These are phyloP conservation scores for Meloidogyne chitwoodi DNA, from an alignment of 1,140 invertebrate species.

Conservation along the genomic window DNA sequence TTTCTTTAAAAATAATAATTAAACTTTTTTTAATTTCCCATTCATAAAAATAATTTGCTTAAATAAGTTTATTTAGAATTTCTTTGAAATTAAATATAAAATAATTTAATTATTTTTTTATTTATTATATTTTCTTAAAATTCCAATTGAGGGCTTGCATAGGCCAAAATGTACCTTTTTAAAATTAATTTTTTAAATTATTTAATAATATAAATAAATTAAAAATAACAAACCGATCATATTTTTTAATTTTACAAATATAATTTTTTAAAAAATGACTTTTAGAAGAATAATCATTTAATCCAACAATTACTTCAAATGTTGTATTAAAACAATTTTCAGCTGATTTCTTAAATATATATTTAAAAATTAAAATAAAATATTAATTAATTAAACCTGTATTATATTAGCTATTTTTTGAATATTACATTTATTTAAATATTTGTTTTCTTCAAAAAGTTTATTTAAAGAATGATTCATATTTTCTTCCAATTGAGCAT, in stretches of 20 bases:
- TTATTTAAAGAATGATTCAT: conserved; percentile 24
- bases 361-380: neutral
- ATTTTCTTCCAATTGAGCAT: conserved; percentile 28
- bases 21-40: too few relatives aligned
- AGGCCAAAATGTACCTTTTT: conserved; percentile 24
- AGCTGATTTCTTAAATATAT: conserved; percentile 10
- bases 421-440: conserved; percentile 30
- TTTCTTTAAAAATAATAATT: too few relatives aligned
- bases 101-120: too few relatives aligned
- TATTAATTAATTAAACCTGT: conserved; percentile 5
- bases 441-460: neutral
- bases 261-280: conserved; percentile 33
- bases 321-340: conserved; percentile 35
- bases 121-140: neutral
- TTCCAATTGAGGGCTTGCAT: conserved; percentile 27
- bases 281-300: conserved; percentile 38
- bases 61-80: too few relatives aligned
- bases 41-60: too few relatives aligned
- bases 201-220: too few relatives aligned
- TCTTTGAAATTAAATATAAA: too few relatives aligned
- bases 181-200: neutral
- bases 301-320: conserved; percentile 31
- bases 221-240: conserved; percentile 12
- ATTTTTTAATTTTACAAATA: conserved; percentile 34
- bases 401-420: conserved; percentile 28